Evolutionary conservation across 2,113 vertebrate genomes (phyloP).

Genomic region (Rhea americana): DNA sequence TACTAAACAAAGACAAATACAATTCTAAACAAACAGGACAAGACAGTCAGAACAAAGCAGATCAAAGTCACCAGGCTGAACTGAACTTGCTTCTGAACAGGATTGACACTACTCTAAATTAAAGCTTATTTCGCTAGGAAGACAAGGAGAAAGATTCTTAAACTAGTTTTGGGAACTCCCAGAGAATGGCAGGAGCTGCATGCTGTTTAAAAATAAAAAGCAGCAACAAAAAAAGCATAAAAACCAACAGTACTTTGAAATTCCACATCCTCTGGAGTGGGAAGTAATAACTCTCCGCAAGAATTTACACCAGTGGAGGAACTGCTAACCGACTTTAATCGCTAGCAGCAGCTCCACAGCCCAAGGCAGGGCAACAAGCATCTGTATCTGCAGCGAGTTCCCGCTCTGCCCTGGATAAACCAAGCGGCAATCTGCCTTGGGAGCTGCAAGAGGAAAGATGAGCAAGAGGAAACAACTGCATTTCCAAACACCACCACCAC

Average conservation of each 20-base stretch:
- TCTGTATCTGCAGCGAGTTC: not conserved
- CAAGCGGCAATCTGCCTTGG: not conserved
- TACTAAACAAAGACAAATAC: slow-evolving; percentile 9
- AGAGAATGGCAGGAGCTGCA: not conserved
- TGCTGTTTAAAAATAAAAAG: not conserved
- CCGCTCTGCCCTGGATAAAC: not conserved
- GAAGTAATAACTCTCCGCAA: not conserved
- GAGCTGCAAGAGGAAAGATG: not conserved
- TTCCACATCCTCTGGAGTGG: not conserved
- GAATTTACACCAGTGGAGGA: not conserved
- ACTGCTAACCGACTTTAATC: not conserved
- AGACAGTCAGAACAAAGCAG: not conserved
- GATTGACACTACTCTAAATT: not conserved
- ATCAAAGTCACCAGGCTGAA: not conserved
- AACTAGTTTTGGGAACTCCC: not conserved
- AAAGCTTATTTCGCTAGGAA: not conserved
- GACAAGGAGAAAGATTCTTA: not conserved
- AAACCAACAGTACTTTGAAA: not conserved
- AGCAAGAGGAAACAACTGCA: rapidly evolving
- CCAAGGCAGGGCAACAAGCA: not conserved
- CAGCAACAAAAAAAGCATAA: too few relatives aligned
- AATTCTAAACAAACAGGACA: slow-evolving; percentile 39
- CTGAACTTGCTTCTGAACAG: not conserved
- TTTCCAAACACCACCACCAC: not conserved
- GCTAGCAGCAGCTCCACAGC: not conserved